Evolutionary conservation across 2,113 vertebrate species (phyloP).

Genomic region (Neofelis nebulosa): DNA sequence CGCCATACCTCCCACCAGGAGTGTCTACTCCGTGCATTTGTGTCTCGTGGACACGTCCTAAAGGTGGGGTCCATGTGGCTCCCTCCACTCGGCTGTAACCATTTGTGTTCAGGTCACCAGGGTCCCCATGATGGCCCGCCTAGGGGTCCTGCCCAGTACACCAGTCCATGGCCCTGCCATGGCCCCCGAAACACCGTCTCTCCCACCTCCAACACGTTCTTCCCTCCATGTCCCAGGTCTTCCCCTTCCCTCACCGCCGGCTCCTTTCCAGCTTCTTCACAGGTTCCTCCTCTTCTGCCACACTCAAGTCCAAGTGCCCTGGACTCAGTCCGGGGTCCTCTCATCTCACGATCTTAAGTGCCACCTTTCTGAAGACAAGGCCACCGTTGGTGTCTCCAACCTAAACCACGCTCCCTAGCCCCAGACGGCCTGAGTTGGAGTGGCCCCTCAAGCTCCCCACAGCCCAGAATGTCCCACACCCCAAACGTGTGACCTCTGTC

Average conservation of each 20-base stretch:
- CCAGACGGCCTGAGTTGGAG: neutral
- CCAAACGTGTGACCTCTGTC: neutral
- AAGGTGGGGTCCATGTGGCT: neutral
- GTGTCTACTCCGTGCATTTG: neutral
- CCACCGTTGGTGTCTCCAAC: neutral
- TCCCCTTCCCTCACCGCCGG: neutral
- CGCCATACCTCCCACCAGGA: neutral
- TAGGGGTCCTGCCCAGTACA: neutral
- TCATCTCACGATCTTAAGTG: neutral
- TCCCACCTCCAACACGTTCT: neutral
- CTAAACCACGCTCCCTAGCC: neutral
- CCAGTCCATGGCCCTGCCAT: neutral
- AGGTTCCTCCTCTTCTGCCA: neutral
- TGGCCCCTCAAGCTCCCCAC: neutral
- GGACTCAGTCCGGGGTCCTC: neutral
- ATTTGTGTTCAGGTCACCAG: neutral
- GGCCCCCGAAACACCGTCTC: neutral
- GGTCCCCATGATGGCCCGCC: neutral
- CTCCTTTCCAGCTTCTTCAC: neutral
- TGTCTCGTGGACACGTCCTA: neutral
- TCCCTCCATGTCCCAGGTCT: neutral
- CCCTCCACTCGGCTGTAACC: neutral
- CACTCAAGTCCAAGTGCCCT: too few relatives aligned
- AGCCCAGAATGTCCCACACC: neutral
- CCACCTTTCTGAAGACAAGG: neutral